phyloP scores from a whole-genome alignment of 2,113 vertebrate species.

The Seriola aureovittata region DNA sequence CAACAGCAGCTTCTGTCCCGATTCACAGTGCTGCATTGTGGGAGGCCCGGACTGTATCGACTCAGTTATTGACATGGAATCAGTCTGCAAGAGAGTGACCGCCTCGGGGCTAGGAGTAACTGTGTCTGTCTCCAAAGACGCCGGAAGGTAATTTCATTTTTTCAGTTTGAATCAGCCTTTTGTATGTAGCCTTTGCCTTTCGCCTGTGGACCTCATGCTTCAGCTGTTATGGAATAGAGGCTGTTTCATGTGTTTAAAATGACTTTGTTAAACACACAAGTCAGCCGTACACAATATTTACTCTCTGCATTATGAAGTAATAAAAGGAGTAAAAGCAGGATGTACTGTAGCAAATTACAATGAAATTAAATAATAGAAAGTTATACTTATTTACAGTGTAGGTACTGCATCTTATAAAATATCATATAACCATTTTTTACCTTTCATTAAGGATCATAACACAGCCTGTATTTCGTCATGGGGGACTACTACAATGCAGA shows the following conservation, averaged over 20 bases:
- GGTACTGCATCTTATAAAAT: no score
- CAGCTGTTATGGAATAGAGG: background rate
- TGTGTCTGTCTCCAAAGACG: conserved; percentile 94
- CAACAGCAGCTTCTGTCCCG: conserved; percentile 93
- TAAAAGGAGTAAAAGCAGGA: background rate
- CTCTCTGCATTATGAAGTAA: background rate
- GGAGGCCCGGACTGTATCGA: conserved; percentile 93
- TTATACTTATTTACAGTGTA: no score
- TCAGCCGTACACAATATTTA: background rate
- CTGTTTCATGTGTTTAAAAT: background rate
- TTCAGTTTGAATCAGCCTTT: background rate
- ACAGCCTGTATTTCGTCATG: no score
- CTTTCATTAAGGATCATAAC: no score
- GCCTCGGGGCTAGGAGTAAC: conserved; percentile 88
- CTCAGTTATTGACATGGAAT: conserved; percentile 95
- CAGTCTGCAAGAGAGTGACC: conserved; percentile 88
- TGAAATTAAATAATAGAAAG: no score
- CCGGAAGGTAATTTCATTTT: conserved; percentile 88
- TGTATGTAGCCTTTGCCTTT: background rate
- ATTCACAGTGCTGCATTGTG: conserved; percentile 92
- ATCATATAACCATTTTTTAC: no score
- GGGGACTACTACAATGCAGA: no score
- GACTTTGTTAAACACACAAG: background rate
- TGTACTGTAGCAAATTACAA: background rate
- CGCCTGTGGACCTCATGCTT: background rate